Conservation (phyloP, 2,797 vertebrate genomes). For the Brachymystax lenok region DNA sequence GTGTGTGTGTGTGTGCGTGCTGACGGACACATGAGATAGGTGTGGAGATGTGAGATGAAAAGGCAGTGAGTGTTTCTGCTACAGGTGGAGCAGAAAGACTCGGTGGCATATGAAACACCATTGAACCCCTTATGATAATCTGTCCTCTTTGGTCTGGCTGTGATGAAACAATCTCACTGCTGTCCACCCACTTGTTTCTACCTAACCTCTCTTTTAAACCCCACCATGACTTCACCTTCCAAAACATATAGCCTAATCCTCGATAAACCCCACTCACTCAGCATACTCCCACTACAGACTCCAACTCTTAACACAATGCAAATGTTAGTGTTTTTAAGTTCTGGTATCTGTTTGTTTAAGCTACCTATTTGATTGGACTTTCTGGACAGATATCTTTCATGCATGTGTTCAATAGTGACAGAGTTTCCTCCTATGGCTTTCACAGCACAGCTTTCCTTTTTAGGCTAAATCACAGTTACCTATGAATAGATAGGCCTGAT, state of each 20-base stretch:
- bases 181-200: conserved; percentile 4
- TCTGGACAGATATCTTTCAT: not conserved
- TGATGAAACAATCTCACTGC: not conserved
- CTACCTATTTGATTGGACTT: not conserved
- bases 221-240: not conserved
- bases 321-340: not conserved
- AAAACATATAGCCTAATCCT: not conserved
- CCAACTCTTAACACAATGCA: not conserved
- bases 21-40: not conserved
- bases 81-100: not conserved
- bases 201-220: not conserved
- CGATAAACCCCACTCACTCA: not conserved
- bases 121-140: not conserved
- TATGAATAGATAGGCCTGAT: not conserved
- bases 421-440: not conserved
- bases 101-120: no score
- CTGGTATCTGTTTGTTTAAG: not conserved
- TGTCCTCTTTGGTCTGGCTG: conserved; percentile 7
- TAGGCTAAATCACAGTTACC: not conserved
- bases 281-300: not conserved
- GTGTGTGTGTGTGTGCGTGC: not conserved
- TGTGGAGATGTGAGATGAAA: not conserved
- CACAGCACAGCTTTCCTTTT: not conserved
- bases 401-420: not conserved
- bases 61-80: not conserved